Percentiles rank a stretch among this genome's conserved stretches.
Evolutionary conservation across 1,140 invertebrate species (phyloP).

Genomic region (Caenorhabditis brenneri): DNA sequence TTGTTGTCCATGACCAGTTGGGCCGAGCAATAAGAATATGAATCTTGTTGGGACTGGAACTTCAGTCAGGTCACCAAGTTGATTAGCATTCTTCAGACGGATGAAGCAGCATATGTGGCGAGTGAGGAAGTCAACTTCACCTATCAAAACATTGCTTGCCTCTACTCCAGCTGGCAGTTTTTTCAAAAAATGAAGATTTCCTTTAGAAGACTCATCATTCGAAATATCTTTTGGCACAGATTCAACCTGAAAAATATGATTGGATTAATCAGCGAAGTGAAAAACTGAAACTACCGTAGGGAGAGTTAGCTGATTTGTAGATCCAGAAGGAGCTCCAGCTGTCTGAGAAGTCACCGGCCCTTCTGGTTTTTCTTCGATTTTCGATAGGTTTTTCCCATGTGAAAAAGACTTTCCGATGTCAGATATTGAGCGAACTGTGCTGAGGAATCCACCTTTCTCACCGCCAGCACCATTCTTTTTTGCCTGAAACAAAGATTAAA

Average conservation of each 20-base stretch:
- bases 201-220: constrained; percentile 74
- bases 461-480: constrained; percentile 76
- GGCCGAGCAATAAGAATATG: constrained; percentile 90
- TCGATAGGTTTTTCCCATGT: constrained; percentile 83
- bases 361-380: constrained; percentile 51
- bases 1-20: constrained; percentile 80
- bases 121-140: constrained; percentile 93
- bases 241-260: constrained; percentile 53
- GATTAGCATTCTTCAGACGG: constrained; percentile 83
- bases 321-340: constrained; percentile 25
- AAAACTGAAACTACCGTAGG: background rate
- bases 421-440: constrained; percentile 90
- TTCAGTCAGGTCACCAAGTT: constrained; percentile 92
- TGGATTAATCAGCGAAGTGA: constrained; percentile 73
- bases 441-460: constrained; percentile 80
- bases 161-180: constrained; percentile 96
- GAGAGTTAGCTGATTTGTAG: background rate
- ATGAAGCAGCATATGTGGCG: constrained; percentile 90
- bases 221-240: constrained; percentile 66
- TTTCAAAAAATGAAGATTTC: constrained; percentile 90
- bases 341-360: background rate
- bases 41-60: constrained; percentile 95
- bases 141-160: constrained; percentile 94
- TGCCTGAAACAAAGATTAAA: constrained; percentile 47
- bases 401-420: constrained; percentile 95